Conservation (phyloP, 1,140 invertebrate genomes). For the Formica selysi region DNA sequence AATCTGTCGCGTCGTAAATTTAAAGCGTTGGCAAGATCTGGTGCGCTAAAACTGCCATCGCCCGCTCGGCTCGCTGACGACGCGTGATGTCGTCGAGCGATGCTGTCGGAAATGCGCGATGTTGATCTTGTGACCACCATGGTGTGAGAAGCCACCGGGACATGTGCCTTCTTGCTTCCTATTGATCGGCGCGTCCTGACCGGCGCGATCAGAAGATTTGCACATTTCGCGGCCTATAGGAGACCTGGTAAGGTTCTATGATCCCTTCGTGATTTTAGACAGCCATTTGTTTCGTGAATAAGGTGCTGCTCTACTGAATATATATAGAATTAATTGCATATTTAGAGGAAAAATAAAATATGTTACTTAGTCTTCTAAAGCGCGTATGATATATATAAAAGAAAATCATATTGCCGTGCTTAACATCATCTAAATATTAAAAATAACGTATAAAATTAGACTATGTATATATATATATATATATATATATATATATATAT, state of each 20-base stretch:
- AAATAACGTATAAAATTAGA: no score
- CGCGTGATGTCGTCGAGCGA: neutral
- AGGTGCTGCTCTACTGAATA: neutral
- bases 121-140: conserved; percentile 44
- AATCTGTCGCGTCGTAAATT: neutral
- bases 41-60: neutral
- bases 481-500: no score
- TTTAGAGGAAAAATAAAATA: neutral
- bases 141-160: conserved; percentile 66
- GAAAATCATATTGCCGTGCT: neutral
- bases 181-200: conserved; percentile 79
- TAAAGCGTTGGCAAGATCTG: neutral
- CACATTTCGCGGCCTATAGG: conserved; percentile 66
- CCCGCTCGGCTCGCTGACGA: neutral
- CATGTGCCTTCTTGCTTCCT: conserved; percentile 79
- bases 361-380: neutral
- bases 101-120: conserved; percentile 9
- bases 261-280: neutral
- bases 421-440: no score
- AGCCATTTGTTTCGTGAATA: neutral
- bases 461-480: no score
- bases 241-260: conserved; percentile 64
- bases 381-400: neutral
- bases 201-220: conserved; percentile 75
- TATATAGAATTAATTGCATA: neutral